Evolutionary conservation across 2,888 invertebrate genomes (phyloP), one percentile per base, ranked within the genome.

Genomic region (Operophtera brumata): DNA sequence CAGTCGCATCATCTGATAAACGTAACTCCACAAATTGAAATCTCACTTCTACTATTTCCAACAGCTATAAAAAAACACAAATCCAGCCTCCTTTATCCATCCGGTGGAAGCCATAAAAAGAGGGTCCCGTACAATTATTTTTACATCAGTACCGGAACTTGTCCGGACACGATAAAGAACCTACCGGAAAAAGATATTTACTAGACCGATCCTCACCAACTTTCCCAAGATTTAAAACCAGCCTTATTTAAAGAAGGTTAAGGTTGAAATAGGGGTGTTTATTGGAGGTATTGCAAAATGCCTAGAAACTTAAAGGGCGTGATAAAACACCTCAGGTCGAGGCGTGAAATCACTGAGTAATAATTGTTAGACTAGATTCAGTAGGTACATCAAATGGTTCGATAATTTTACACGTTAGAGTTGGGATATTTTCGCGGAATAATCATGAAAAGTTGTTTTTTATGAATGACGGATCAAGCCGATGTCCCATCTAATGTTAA

Each of bases 301-400:
- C 28, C 43, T 46, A 67, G 68, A 63, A 77, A 77, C 61, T 78
- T 76, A 73, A 61, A 55, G 70, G 70, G 73, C 69, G 72, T 71
- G 78, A 81, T 83, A 82, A 80, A 82, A 80, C 77, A 82, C 75
- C 76, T 77, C 71, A 69, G 74, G 71, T 71, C 64, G 72, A 77
- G 75, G 80, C 77, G 78, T 73, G 70, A 82, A 84, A 82, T 80
- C 81, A 77, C 77, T 65, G 74, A 73, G 75, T 80, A 81, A 84
- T 83, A 81, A 84, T 83, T 82, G 78, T 76, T 72, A 70, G 71
- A 69, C 73, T 77, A 78, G 78, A 81, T 80, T 72, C 73, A 73
- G 30, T 30, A 9, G 20, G 73, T 73, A 78, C 73, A 71, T 65
- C 32, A 47, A 53, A 36, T 13, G 36, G 49, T 49, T 56, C 45